These are phyloP conservation scores for Tylochromis polylepis DNA, from an alignment of 2,113 vertebrate genomes.

Conservation along the genomic window DNA sequence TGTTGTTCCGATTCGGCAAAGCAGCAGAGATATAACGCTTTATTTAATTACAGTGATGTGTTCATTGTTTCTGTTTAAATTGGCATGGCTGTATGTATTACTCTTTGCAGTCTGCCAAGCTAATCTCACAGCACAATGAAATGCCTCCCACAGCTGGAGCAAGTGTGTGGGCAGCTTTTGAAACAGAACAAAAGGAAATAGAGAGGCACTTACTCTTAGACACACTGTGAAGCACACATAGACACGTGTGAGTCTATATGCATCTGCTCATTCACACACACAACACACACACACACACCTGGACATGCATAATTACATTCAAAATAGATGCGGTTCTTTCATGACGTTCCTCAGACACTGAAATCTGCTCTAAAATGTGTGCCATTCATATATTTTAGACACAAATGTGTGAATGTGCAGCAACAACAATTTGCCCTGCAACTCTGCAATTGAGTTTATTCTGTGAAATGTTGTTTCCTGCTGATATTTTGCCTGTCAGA, in stretches of 20 bases:
- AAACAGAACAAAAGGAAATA: constrained; percentile 46
- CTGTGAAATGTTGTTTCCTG: neutral
- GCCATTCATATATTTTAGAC: neutral
- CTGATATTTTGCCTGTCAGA: neutral
- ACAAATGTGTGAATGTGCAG: neutral
- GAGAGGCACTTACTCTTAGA: constrained; percentile 19
- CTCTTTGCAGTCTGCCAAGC: constrained; percentile 46
- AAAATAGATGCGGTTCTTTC: neutral
- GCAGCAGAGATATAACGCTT: neutral
- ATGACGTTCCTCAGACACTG: neutral
- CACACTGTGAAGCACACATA: neutral
- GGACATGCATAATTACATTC: neutral
- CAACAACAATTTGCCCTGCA: neutral
- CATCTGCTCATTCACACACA: neutral
- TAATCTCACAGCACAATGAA: constrained; percentile 50
- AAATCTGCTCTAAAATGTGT: neutral
- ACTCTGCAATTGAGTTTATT: neutral
- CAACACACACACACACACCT: neutral
- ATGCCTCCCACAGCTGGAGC: constrained; percentile 41
- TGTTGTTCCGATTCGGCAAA: neutral
- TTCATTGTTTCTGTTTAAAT: constrained; percentile 36
- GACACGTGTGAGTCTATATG: neutral
- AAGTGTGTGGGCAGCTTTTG: constrained; percentile 52
- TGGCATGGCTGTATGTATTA: constrained; percentile 40
- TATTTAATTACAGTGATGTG: constrained; percentile 21